phyloP scores from a whole-genome alignment of 2,113 vertebrate species.

The Columba livia region DNA sequence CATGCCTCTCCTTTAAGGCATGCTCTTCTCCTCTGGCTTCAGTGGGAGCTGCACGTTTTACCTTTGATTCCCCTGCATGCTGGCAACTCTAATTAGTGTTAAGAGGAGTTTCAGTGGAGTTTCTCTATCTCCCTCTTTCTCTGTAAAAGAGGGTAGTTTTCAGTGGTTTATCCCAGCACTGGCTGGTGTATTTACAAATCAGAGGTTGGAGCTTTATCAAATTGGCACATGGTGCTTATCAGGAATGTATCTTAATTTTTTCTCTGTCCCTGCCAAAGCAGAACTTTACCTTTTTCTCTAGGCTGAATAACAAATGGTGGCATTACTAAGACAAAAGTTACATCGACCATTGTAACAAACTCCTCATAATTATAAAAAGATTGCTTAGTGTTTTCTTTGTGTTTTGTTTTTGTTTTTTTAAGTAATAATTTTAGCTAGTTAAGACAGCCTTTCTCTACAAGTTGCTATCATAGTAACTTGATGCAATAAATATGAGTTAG shows the following conservation, averaged over 20 bases:
- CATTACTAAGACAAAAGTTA: not conserved
- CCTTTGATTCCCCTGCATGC: slow-evolving; percentile 32
- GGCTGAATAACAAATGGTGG: not conserved
- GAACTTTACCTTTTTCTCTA: not conserved
- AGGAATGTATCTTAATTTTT: not conserved
- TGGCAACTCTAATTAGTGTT: slow-evolving; percentile 41
- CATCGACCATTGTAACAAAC: not conserved
- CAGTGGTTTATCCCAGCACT: not conserved
- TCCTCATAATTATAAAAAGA: not conserved
- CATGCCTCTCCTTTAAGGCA: slow-evolving; percentile 28
- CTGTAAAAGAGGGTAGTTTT: not conserved
- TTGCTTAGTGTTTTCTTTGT: not conserved
- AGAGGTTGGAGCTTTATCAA: not conserved
- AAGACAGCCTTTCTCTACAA: not conserved
- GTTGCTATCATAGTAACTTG: not conserved
- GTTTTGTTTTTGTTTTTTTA: not conserved
- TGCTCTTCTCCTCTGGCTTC: not conserved
- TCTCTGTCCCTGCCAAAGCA: not conserved
- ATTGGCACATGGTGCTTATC: not conserved
- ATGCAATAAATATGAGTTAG: not conserved
- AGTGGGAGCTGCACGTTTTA: slow-evolving; percentile 19
- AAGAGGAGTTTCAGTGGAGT: slow-evolving; percentile 3
- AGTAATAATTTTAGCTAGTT: not conserved
- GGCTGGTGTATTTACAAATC: not conserved
- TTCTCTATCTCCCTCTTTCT: not conserved